Conservation (phyloP, 2,113 vertebrate genomes). For the Pelecanus crispus region DNA sequence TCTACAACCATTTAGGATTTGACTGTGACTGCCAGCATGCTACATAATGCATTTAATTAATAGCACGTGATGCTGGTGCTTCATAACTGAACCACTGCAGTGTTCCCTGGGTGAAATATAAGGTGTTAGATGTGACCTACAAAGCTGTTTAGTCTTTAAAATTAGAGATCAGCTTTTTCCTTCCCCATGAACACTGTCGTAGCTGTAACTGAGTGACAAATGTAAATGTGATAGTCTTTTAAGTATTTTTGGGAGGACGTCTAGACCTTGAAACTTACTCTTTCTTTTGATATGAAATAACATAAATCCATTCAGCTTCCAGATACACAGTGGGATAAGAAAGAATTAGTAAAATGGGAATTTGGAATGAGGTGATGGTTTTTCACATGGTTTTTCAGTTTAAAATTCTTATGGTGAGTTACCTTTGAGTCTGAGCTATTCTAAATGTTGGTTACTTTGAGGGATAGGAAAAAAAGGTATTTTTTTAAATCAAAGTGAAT, state of each 20-base stretch:
- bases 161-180: background rate
- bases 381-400: background rate
- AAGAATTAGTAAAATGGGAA: background rate
- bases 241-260: background rate
- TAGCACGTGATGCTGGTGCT: background rate
- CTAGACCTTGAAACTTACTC: slow-evolving; percentile 25
- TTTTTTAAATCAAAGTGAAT: background rate
- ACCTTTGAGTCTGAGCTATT: background rate
- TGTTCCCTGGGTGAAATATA: slow-evolving; percentile 19
- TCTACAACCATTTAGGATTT: background rate
- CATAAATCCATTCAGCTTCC: slow-evolving; percentile 3
- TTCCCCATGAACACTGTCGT: background rate
- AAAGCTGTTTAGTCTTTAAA: background rate
- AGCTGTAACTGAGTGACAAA: background rate
- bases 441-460: background rate
- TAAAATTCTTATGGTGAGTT: background rate
- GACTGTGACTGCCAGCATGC: background rate
- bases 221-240: background rate
- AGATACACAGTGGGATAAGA: background rate
- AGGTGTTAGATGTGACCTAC: background rate
- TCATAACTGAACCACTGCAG: background rate
- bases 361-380: background rate
- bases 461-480: background rate
- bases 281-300: slow-evolving; percentile 18
- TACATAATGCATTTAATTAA: background rate